Evolutionary conservation across 2,888 invertebrate species (phyloP), one percentile per base, ranked within the genome.

Genomic region (Apomyelois bistriatella): DNA sequence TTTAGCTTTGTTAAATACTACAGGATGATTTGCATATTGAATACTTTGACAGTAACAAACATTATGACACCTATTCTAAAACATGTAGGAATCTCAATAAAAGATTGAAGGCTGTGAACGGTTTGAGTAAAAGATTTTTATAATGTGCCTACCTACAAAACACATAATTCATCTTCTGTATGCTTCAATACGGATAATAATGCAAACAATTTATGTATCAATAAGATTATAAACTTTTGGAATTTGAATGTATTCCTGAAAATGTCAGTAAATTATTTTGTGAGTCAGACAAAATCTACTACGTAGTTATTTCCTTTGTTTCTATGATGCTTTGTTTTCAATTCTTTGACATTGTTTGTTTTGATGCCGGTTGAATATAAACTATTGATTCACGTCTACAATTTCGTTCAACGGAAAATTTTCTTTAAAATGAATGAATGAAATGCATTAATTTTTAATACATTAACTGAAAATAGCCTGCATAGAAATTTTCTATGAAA

Each of bases 41-140:
- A 55, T 58, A 62, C 59, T 54, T 65, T 68, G 72, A 65, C 68
- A 69, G 72, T 70, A 72, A 70, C 70, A 68, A 64, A 53, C 46
- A 54, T 52, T 50, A 32, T 42, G 48, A 41, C 22, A 22, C n/a
- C n/a, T 22, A 22, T 22, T 2, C 5, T 22, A 22, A 22, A 22
- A 22, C 22, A n/a, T n/a, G n/a, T 22, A 22, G 22, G 5, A 22
- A 22, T 22, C 5, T 22, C 22, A 22, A 5, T 22, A 22, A 2
- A 22, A 2, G 3, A 5, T 22, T 22, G 22, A 5, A 22, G 22
- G 22, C 22, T 22, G 22, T 22, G 22, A 22, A 22, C 22, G 22
- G 22, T 22, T 22, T 22, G 22, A 22, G 5, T 3, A 22, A 22
- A 22, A 22, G 22, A 3, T 3, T 22, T 22, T 22, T 22, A 5